Evolutionary conservation across 2,888 invertebrate species (phyloP).

Genomic region (Lasioglossum villosulum): DNA sequence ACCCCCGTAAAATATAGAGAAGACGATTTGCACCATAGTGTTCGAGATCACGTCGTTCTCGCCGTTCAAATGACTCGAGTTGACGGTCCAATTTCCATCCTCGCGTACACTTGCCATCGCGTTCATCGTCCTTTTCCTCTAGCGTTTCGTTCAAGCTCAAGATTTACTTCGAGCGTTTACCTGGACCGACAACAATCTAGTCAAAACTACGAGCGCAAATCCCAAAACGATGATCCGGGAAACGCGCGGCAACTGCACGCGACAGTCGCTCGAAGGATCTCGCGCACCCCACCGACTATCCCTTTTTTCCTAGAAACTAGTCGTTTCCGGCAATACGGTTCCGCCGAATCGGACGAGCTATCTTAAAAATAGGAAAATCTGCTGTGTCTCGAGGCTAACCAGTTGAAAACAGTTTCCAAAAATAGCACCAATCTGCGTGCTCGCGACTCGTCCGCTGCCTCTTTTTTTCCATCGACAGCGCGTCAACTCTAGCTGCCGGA

Average conservation of each 20-base stretch:
- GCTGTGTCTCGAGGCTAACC: conserved; percentile 38
- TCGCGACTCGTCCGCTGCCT: conserved; percentile 4
- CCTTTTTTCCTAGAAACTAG: neutral
- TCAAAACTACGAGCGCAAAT: neutral
- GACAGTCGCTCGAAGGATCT: neutral
- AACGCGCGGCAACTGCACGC: conserved; percentile 6
- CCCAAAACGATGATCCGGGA: neutral
- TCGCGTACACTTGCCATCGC: neutral
- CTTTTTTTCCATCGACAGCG: conserved; percentile 17
- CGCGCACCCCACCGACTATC: neutral
- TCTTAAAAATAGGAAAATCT: conserved; percentile 58
- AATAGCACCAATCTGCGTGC: conserved; percentile 53
- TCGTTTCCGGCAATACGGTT: conserved; percentile 14
- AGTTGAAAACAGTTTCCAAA: conserved; percentile 45
- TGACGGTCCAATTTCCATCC: conserved; percentile 18
- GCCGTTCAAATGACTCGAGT: neutral
- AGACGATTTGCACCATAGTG: conserved; percentile 89
- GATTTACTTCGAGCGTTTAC: neutral
- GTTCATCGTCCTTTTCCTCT: neutral
- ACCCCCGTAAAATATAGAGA: conserved; percentile 90
- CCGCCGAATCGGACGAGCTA: conserved; percentile 22
- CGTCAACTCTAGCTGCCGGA: neutral
- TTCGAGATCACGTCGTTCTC: conserved; percentile 84
- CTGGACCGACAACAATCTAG: neutral
- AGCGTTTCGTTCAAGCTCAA: neutral